Evolutionary conservation across 1,140 invertebrate genomes (phyloP).

Genomic region (Drosophila bifasciata): DNA sequence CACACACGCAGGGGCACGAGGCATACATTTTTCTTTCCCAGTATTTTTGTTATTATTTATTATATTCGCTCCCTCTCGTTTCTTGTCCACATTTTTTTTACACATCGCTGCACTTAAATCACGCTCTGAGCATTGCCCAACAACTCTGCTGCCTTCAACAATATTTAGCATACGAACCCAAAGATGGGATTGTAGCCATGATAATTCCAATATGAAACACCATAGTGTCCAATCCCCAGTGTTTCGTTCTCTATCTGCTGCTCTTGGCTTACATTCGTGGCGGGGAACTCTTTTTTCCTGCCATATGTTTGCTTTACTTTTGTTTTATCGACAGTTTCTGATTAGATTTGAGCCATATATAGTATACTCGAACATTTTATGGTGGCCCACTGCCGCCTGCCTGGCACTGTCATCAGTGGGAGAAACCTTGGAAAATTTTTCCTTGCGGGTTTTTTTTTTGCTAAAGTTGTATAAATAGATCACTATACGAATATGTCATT

Average conservation of each 20-base stretch:
- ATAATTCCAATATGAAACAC: slow-evolving; percentile 36
- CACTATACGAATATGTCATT: background rate
- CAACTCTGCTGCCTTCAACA: slow-evolving; percentile 36
- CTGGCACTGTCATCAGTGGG: slow-evolving; percentile 15
- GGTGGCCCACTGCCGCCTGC: background rate
- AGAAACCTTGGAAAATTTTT: slow-evolving; percentile 8
- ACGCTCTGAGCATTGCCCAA: slow-evolving; percentile 58
- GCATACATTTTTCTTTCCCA: slow-evolving; percentile 32
- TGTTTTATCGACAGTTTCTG: slow-evolving; percentile 27
- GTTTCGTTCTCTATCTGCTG: too few relatives aligned
- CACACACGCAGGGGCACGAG: slow-evolving; percentile 10
- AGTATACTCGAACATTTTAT: background rate
- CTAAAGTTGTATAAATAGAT: slow-evolving; percentile 31
- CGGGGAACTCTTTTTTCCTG: too few relatives aligned
- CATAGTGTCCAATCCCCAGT: background rate
- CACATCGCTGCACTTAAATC: slow-evolving; percentile 75
- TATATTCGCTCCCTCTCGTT: slow-evolving; percentile 43
- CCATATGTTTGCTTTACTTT: slow-evolving; percentile 11
- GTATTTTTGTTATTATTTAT: slow-evolving; percentile 48
- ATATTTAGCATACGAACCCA: slow-evolving; percentile 25
- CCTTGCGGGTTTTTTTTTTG: slow-evolving; percentile 3
- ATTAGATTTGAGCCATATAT: slow-evolving; percentile 35
- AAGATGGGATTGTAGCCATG: slow-evolving; percentile 46
- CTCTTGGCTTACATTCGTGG: too few relatives aligned
- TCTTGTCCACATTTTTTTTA: slow-evolving; percentile 61